Conservation (phyloP, 2,113 vertebrate genomes). For the Pachypanchax playfairii region DNA sequence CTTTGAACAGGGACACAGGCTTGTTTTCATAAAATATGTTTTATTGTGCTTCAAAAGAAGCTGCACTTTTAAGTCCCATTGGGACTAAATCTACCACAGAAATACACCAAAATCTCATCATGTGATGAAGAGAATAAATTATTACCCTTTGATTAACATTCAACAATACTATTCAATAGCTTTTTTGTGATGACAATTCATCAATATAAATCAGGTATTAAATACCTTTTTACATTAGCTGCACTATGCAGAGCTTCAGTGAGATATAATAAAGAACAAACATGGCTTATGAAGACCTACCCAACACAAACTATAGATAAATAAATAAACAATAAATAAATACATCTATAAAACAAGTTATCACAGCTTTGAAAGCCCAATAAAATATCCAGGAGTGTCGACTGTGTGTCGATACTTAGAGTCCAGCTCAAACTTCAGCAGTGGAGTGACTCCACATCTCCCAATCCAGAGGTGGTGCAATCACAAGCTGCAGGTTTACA, state of each 20-base stretch:
- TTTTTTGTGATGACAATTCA: not conserved
- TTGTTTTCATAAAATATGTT: not conserved
- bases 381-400: not conserved
- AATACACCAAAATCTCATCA: not conserved
- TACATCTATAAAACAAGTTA: not conserved
- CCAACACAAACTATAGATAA: not conserved
- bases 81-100: not conserved
- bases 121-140: not conserved
- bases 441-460: no score
- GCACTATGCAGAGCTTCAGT: not conserved
- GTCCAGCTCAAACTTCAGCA: no score
- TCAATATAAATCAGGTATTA: not conserved
- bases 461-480: no score
- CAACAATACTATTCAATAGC: not conserved
- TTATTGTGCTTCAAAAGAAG: not conserved
- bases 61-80: not conserved
- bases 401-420: no score
- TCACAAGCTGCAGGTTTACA: not conserved
- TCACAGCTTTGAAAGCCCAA: not conserved
- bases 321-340: not conserved
- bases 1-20: not conserved
- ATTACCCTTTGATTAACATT: not conserved
- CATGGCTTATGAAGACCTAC: no score
- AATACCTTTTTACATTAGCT: not conserved
- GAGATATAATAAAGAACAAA: not conserved